Evolutionary conservation across 1,140 invertebrate genomes (phyloP).

Genomic region (Charaxes varanes): DNA sequence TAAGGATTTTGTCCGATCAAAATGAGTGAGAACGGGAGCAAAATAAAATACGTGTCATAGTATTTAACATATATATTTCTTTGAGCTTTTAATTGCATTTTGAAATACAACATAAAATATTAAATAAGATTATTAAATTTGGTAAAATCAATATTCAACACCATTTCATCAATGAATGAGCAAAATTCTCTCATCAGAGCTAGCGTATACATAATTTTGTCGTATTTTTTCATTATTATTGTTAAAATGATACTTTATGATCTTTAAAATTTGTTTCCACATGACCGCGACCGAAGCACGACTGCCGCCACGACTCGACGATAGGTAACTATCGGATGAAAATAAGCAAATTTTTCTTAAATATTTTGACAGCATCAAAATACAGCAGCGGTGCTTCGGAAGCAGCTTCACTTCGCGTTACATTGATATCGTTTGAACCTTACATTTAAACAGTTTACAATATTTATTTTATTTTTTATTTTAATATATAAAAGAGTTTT

Average conservation of each 20-base stretch:
- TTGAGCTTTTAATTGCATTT: conserved; percentile 77
- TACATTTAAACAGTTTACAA: conserved; percentile 66
- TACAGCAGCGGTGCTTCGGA: not conserved
- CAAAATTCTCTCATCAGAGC: conserved; percentile 73
- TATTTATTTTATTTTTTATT: no score
- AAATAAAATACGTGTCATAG: conserved; percentile 60
- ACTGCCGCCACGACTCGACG: not conserved
- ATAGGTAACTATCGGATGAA: not conserved
- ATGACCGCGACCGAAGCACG: not conserved
- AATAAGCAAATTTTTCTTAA: not conserved
- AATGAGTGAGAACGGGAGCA: conserved; percentile 13
- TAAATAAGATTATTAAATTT: conserved; percentile 76
- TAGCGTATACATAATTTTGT: conserved; percentile 74
- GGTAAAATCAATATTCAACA: conserved; percentile 75
- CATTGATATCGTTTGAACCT: conserved; percentile 53
- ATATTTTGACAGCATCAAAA: not conserved
- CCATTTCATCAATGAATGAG: conserved; percentile 72
- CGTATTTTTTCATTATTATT: conserved; percentile 60
- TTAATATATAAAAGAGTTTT: conserved; percentile 69
- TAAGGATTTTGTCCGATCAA: no score
- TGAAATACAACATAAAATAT: conserved; percentile 77
- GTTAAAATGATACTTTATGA: conserved; percentile 65
- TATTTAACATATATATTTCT: conserved; percentile 77
- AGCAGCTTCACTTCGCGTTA: conserved; percentile 12
- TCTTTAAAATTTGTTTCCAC: conserved; percentile 24